phyloP scores from a whole-genome alignment of 2,888 invertebrate genomes.

The Meteorus colon region DNA sequence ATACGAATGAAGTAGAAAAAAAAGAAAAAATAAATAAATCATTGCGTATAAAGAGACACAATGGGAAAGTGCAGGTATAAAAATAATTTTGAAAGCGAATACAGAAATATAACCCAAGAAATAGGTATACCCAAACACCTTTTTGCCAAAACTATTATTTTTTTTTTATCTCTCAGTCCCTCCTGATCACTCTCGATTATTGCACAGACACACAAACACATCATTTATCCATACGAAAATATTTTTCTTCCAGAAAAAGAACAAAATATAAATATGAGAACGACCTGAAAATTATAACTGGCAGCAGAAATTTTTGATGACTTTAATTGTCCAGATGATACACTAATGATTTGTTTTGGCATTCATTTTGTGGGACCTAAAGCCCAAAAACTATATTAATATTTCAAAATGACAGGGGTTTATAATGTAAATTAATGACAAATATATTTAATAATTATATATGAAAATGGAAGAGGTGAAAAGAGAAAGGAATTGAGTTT shows the following conservation, averaged over 20 bases:
- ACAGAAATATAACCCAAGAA: constrained; percentile 4
- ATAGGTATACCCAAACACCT: constrained; percentile 1
- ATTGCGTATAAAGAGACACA: constrained; percentile 56
- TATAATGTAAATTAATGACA: constrained; percentile 59
- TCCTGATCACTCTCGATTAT: constrained; percentile 36
- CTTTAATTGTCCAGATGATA: constrained; percentile 26
- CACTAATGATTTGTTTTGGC: constrained; percentile 41
- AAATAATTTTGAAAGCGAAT: constrained; percentile 27
- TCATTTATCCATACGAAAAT: not conserved
- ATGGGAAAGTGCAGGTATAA: constrained; percentile 27
- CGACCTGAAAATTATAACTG: not conserved
- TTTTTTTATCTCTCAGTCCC: not conserved
- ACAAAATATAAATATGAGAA: not conserved
- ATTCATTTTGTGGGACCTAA: constrained; percentile 35
- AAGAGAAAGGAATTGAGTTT: not conserved
- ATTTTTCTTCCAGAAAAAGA: not conserved
- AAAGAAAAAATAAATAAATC: constrained; percentile 11
- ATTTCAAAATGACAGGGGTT: constrained; percentile 56
- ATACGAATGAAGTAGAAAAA: constrained; percentile 13
- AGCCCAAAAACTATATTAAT: constrained; percentile 26
- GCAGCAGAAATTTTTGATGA: constrained; percentile 24
- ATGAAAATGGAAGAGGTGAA: not conserved
- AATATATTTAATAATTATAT: not conserved
- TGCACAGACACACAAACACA: not conserved
- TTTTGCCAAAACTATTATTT: constrained; percentile 19